Conservation (phyloP, 2,113 vertebrate species). For the Delphinapterus leucas region DNA sequence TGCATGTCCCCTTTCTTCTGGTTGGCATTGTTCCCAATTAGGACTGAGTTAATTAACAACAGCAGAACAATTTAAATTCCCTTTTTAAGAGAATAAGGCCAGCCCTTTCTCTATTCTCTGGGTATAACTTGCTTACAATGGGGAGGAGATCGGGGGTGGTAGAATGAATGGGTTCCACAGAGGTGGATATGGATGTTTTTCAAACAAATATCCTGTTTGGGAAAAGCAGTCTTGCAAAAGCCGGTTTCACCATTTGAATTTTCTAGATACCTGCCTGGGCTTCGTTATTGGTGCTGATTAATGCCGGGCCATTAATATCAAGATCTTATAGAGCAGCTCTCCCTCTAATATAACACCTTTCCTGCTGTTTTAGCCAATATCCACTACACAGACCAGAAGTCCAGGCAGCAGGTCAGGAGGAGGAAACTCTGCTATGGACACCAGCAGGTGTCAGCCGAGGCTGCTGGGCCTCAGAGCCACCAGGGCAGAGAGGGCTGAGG, state of each 20-base stretch:
- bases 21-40: neutral
- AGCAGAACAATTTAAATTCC: neutral
- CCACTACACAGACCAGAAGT: neutral
- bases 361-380: neutral
- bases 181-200: neutral
- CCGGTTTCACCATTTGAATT: neutral
- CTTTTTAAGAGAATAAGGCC: neutral
- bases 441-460: slow-evolving; percentile 85
- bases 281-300: neutral
- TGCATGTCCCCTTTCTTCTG: neutral
- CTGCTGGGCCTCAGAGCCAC: slow-evolving; percentile 45
- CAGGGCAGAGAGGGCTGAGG: neutral
- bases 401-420: neutral
- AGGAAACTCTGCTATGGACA: neutral
- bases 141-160: too few relatives aligned
- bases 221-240: neutral
- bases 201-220: neutral
- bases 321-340: neutral
- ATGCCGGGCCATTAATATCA: neutral
- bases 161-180: neutral
- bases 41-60: neutral
- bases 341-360: neutral
- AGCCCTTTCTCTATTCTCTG: neutral
- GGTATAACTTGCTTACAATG: neutral
- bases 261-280: neutral